These are phyloP conservation scores for Hypomecis punctinalis DNA, from an alignment of 2,888 invertebrate genomes.

Conservation along the genomic window DNA sequence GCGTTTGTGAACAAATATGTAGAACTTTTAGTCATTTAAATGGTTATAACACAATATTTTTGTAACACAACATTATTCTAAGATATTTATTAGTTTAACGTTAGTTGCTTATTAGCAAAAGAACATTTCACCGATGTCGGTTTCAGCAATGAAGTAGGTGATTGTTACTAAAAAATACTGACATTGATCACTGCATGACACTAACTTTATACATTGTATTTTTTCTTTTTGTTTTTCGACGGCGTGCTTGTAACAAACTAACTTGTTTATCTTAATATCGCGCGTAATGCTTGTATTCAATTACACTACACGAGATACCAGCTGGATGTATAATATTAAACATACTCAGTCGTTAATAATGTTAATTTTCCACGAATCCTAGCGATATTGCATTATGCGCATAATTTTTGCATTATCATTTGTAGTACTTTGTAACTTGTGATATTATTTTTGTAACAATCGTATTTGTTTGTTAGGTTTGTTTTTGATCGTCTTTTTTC, in stretches of 20 bases:
- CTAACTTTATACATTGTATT: background rate
- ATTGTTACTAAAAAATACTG: background rate
- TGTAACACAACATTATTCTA: slow-evolving; percentile 12
- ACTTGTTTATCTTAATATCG: background rate
- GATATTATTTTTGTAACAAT: slow-evolving; percentile 24
- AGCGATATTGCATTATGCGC: background rate
- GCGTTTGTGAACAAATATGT: slow-evolving; percentile 18
- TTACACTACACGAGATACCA: background rate
- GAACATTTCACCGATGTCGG: background rate
- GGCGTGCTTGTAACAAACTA: background rate
- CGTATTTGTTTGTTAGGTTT: slow-evolving; percentile 13
- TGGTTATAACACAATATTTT: slow-evolving; percentile 19
- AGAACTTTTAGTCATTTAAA: slow-evolving; percentile 16
- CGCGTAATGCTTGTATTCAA: background rate
- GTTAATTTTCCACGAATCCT: background rate
- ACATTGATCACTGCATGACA: background rate
- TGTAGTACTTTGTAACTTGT: slow-evolving; percentile 18
- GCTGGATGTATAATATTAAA: background rate
- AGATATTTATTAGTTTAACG: slow-evolving; percentile 4
- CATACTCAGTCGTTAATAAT: background rate
- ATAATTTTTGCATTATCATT: slow-evolving; percentile 1
- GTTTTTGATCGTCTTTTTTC: slow-evolving; percentile 7
- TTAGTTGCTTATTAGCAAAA: slow-evolving; percentile 8
- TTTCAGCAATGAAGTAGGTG: background rate
- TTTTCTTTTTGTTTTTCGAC: background rate